Evolutionary conservation across 2,797 vertebrate species (phyloP).

Genomic region (Coilia nasus): DNA sequence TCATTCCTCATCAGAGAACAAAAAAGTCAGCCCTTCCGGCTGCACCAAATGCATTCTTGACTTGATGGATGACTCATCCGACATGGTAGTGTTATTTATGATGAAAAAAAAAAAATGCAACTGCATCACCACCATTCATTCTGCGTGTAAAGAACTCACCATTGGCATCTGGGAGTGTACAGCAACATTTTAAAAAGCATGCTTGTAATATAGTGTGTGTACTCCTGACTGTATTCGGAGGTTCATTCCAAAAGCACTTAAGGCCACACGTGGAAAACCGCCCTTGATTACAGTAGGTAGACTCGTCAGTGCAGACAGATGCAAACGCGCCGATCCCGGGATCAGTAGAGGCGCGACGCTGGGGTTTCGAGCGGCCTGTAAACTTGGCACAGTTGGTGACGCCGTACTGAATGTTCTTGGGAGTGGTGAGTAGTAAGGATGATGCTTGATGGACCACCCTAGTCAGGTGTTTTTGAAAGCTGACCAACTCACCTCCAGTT

Average conservation of each 20-base stretch:
- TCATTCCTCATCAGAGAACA: slow-evolving; percentile 44
- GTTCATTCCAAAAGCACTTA: slow-evolving; percentile 39
- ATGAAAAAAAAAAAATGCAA: slow-evolving; percentile 40
- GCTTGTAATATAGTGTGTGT: slow-evolving; percentile 57
- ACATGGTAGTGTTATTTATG: slow-evolving; percentile 63
- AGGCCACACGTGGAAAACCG: slow-evolving; percentile 17
- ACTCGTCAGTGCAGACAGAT: neutral
- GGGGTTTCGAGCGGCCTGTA: neutral
- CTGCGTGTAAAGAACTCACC: slow-evolving; percentile 35
- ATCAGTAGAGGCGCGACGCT: neutral
- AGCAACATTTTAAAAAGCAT: slow-evolving; percentile 60
- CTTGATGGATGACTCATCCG: slow-evolving; percentile 36
- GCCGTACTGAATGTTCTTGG: slow-evolving; percentile 12
- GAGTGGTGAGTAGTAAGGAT: neutral
- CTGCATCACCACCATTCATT: slow-evolving; percentile 10
- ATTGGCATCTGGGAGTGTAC: slow-evolving; percentile 52
- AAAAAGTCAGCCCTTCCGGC: slow-evolving; percentile 29
- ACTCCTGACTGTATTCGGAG: slow-evolving; percentile 48
- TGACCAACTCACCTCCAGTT: slow-evolving; percentile 19
- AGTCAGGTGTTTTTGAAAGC: neutral
- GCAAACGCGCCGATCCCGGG: neutral
- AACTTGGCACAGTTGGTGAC: neutral
- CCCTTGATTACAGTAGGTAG: slow-evolving; percentile 15
- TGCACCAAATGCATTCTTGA: slow-evolving; percentile 50
- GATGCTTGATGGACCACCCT: slow-evolving; percentile 6